phyloP scores from a whole-genome alignment of 2,797 vertebrate species.

The Meriones psammophilus region DNA sequence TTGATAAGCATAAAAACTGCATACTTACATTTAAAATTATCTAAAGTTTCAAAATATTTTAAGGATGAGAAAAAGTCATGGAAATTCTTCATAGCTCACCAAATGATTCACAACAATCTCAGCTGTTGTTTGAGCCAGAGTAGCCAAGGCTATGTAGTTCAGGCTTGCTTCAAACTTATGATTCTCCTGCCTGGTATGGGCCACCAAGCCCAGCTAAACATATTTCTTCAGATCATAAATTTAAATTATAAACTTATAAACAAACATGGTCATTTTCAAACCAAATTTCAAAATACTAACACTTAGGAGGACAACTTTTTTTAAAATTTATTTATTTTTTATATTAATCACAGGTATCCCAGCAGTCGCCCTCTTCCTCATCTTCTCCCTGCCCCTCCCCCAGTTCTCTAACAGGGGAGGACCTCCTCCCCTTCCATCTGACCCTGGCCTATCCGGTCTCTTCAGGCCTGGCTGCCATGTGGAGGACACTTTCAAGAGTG shows the following conservation, averaged over 20 bases:
- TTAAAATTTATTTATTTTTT: no score
- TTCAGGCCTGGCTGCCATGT: no score
- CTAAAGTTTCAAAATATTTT: slow-evolving; percentile 65
- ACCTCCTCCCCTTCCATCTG: no score
- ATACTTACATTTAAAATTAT: background rate
- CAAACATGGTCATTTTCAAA: slow-evolving; percentile 20
- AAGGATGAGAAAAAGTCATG: slow-evolving; percentile 36
- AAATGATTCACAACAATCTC: slow-evolving; percentile 55
- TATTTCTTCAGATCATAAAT: background rate
- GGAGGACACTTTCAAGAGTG: no score
- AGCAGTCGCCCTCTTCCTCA: no score
- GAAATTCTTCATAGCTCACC: slow-evolving; percentile 51
- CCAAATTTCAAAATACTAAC: slow-evolving; percentile 19
- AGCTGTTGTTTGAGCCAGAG: background rate
- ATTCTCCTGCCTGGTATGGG: background rate
- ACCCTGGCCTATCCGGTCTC: no score
- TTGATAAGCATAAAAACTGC: slow-evolving; percentile 57
- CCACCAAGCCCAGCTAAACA: background rate
- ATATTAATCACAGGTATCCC: no score
- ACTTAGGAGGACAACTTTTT: slow-evolving; percentile 60
- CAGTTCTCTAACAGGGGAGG: no score
- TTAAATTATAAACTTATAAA: slow-evolving; percentile 73
- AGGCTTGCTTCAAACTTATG: background rate
- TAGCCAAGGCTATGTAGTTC: background rate
- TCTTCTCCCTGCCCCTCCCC: no score